Conservation (phyloP, 1,140 invertebrate species). For the Brachionus paranguensis region DNA sequence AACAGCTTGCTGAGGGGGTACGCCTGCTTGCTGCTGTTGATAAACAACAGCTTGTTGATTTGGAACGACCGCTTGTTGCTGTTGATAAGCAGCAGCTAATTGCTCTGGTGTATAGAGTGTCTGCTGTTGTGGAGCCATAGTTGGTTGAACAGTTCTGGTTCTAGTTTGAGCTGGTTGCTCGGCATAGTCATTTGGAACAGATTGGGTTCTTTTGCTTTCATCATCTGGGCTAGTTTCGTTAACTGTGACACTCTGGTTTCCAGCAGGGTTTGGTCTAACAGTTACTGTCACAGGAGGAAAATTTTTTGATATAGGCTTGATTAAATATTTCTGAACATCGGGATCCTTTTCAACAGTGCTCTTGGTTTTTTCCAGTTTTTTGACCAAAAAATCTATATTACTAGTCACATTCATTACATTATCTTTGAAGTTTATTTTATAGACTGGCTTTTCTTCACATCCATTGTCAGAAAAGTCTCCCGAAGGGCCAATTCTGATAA, state of each 20-base stretch:
- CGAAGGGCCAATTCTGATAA: background rate
- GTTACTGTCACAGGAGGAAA: background rate
- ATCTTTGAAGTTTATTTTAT: constrained; percentile 8
- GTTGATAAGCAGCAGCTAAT: constrained; percentile 25
- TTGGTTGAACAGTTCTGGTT: constrained; percentile 20
- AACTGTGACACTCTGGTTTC: background rate
- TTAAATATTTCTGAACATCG: background rate
- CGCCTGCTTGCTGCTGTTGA: background rate
- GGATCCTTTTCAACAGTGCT: background rate
- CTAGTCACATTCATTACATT: constrained; percentile 24
- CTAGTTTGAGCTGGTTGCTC: background rate
- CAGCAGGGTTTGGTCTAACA: constrained; percentile 7
- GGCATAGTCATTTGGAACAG: background rate
- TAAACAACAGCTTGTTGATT: background rate
- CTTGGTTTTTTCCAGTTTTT: background rate
- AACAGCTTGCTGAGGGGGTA: background rate
- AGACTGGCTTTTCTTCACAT: constrained; percentile 14
- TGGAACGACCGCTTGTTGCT: background rate
- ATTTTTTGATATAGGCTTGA: background rate
- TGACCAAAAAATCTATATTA: constrained; percentile 11
- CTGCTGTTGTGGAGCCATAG: background rate
- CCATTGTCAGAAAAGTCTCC: background rate
- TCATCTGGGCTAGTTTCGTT: background rate
- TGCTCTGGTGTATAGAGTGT: background rate
- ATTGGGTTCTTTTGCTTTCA: background rate